Percentiles rank a stretch among this genome's conserved stretches.
phyloP scores from a whole-genome alignment of 1,140 invertebrate genomes.

The Nephotettix cincticeps region DNA sequence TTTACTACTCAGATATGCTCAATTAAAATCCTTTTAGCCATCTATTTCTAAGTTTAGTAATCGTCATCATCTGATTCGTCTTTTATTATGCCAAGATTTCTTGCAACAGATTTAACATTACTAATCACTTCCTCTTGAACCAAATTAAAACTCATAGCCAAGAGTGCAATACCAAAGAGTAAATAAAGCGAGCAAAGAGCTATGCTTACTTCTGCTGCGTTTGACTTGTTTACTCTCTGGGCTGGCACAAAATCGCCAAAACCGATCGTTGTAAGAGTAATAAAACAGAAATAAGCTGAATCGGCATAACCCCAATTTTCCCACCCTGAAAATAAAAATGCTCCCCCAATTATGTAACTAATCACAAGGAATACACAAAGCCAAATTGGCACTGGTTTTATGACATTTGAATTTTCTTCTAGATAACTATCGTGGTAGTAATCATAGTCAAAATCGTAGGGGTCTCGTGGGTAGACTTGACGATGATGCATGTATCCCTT shows the following conservation, averaged over 20 bases:
- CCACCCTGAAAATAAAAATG: constrained; percentile 81
- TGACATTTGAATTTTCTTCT: constrained; percentile 41
- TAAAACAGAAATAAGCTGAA: constrained; percentile 94
- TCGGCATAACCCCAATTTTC: constrained; percentile 89
- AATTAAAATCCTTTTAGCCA: too few species aligned
- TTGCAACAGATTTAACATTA: constrained; percentile 80
- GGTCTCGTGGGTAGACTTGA: constrained; percentile 48
- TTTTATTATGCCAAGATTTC: constrained; percentile 81
- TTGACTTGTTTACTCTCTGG: constrained; percentile 61
- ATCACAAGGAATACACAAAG: constrained; percentile 86
- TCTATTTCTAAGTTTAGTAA: constrained; percentile 17
- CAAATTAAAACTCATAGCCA: constrained; percentile 98
- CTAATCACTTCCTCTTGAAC: constrained; percentile 91
- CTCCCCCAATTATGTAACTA: constrained; percentile 85
- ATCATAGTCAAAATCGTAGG: constrained; percentile 54
- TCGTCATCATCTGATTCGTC: constrained; percentile 65
- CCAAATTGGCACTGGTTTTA: constrained; percentile 86
- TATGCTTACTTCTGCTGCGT: constrained; percentile 73
- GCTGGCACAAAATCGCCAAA: constrained; percentile 94
- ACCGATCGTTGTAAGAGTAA: constrained; percentile 92
- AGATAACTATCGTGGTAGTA: constrained; percentile 41
- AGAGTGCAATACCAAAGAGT: constrained; percentile 92
- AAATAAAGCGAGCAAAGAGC: constrained; percentile 91
- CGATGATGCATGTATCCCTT: constrained; percentile 45
- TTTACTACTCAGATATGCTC: too few species aligned